Percentiles rank a stretch among this genome's conserved stretches.
phyloP scores from a whole-genome alignment of 2,797 vertebrate genomes.

The Peromyscus nudipes region DNA sequence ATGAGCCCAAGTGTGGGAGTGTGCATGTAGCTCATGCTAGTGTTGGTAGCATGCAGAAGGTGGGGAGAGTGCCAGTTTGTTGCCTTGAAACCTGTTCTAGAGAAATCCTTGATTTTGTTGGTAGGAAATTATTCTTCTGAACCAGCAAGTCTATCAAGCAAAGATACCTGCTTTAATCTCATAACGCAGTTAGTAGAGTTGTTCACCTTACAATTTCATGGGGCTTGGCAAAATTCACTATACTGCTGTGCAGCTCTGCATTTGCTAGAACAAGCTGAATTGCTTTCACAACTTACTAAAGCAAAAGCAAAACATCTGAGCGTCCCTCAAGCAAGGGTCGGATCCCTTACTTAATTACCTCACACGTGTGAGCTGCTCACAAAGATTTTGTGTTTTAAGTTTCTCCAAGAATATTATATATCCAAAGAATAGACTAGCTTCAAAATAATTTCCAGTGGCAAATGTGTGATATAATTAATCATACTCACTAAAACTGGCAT shows the following conservation, averaged over 20 bases:
- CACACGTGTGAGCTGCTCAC: slow-evolving; percentile 66
- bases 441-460: slow-evolving; percentile 69
- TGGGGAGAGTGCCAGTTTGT: slow-evolving; percentile 32
- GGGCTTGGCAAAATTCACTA: slow-evolving; percentile 25
- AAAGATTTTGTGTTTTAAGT: slow-evolving; percentile 57
- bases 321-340: neutral
- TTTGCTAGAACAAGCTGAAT: slow-evolving; percentile 59
- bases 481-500: slow-evolving; percentile 38
- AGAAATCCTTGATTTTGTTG: slow-evolving; percentile 65
- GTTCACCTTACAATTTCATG: slow-evolving; percentile 42
- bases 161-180: slow-evolving; percentile 66
- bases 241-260: slow-evolving; percentile 28
- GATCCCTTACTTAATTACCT: slow-evolving; percentile 51
- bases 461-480: slow-evolving; percentile 54
- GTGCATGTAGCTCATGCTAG: slow-evolving; percentile 73
- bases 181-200: slow-evolving; percentile 62
- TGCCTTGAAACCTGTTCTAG: slow-evolving; percentile 72
- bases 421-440: slow-evolving; percentile 75
- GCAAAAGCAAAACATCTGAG: slow-evolving; percentile 21
- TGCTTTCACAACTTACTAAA: neutral
- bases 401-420: slow-evolving; percentile 72
- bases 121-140: slow-evolving; percentile 62
- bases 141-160: slow-evolving; percentile 66
- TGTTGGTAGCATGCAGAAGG: slow-evolving; percentile 71
- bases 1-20: slow-evolving; percentile 51